Percentiles rank a stretch among this genome's conserved stretches.
Conservation (phyloP, 2,888 invertebrate genomes). For the Agrotis segetum region DNA sequence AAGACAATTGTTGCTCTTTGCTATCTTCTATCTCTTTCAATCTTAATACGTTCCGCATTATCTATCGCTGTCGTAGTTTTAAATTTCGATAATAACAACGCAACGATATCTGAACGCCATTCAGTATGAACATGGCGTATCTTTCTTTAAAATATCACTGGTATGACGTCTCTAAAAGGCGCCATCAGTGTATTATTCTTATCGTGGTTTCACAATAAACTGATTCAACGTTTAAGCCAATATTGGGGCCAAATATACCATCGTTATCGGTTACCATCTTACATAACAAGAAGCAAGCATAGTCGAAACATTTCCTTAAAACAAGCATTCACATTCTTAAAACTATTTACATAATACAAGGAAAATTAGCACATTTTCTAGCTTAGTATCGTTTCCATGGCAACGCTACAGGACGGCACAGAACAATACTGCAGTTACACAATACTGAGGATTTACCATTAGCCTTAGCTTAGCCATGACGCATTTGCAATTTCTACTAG, state of each 20-base stretch:
- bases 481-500: too few species aligned
- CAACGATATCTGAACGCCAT: too few species aligned
- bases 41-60: too few species aligned
- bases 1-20: too few species aligned
- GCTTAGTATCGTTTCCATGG: constrained; percentile 59
- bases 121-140: too few species aligned
- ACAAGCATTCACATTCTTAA: constrained; percentile 31
- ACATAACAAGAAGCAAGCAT: constrained; percentile 3
- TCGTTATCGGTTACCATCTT: background rate
- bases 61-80: too few species aligned
- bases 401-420: constrained; percentile 62
- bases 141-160: too few species aligned
- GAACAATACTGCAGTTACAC: constrained; percentile 56
- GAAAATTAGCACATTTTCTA: constrained; percentile 1
- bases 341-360: constrained; percentile 38
- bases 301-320: constrained; percentile 4
- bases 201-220: background rate
- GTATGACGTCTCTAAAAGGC: too few species aligned
- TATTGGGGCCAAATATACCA: background rate
- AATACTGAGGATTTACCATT: constrained; percentile 19
- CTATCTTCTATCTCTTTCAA: too few species aligned
- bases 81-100: too few species aligned
- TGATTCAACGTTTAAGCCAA: background rate
- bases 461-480: too few species aligned
- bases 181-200: too few species aligned